Percentiles rank a stretch among this genome's conserved stretches.
These are phyloP conservation scores for Heliconius cydno DNA, from an alignment of 2,888 invertebrate species.

Conservation along the genomic window DNA sequence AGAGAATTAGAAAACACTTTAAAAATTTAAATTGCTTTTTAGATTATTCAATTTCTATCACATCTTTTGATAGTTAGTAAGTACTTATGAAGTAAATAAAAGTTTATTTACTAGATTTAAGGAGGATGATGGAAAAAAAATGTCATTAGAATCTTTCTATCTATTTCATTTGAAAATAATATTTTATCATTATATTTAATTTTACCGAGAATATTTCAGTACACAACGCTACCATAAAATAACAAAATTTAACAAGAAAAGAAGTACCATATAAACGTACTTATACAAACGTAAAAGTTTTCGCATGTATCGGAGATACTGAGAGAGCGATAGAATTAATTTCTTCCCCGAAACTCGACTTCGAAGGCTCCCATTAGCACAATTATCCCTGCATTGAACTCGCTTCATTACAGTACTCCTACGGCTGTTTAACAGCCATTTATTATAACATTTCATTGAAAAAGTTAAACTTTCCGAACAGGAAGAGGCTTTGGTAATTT, in stretches of 20 bases:
- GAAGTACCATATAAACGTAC: slow-evolving; percentile 6
- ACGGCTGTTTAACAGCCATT: slow-evolving; percentile 36
- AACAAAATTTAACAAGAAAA: not conserved
- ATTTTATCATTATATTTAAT: not conserved
- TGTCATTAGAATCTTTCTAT: no score
- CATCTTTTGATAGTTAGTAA: not conserved
- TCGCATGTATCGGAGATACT: slow-evolving; percentile 20
- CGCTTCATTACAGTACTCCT: slow-evolving; percentile 29
- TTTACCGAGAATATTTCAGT: not conserved
- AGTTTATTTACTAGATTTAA: not conserved
- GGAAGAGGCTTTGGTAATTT: slow-evolving; percentile 5
- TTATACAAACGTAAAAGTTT: slow-evolving; percentile 8
- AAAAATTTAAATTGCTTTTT: not conserved
- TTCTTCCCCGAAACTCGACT: slow-evolving; percentile 22
- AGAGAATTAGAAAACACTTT: no score
- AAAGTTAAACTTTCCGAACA: slow-evolving; percentile 33
- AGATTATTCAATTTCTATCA: not conserved
- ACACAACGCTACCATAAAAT: not conserved
- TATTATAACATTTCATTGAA: slow-evolving; percentile 39
- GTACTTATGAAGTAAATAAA: not conserved
- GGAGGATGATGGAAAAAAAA: not conserved
- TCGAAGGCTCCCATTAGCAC: slow-evolving; percentile 26
- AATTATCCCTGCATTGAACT: slow-evolving; percentile 35
- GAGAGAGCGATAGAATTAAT: slow-evolving; percentile 31
- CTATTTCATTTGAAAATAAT: not conserved